phyloP scores from a whole-genome alignment of 2,113 vertebrate genomes.

The Scytalopus superciliaris region DNA sequence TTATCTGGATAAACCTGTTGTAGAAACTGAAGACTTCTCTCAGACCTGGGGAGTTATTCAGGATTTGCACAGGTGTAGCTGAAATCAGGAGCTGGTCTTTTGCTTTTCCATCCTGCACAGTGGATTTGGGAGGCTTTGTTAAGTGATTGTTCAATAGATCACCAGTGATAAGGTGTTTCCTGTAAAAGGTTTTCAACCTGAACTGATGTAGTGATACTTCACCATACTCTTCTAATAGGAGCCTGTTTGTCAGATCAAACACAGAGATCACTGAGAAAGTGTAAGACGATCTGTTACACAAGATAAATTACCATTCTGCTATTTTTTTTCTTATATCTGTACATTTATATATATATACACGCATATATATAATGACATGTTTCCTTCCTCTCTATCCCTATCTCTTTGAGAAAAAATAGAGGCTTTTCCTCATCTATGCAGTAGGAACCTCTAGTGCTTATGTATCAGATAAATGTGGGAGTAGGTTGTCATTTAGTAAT shows the following conservation, averaged over 20 bases:
- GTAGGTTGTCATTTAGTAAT: constrained; percentile 14
- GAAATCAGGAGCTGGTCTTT: neutral
- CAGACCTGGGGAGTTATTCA: neutral
- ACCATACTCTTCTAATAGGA: neutral
- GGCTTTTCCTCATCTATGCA: neutral
- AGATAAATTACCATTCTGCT: neutral
- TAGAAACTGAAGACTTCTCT: neutral
- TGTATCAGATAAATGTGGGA: neutral
- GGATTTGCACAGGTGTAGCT: constrained; percentile 25
- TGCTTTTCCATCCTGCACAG: neutral
- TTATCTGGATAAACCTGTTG: constrained; percentile 38
- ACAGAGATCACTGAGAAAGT: neutral
- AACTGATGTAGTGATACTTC: neutral
- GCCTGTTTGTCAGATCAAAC: neutral
- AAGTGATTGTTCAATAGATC: constrained; percentile 16
- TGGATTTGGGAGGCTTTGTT: constrained; percentile 32
- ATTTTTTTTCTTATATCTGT: neutral
- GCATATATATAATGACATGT: neutral
- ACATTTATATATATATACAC: neutral
- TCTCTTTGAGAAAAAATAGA: neutral
- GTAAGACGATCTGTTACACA: neutral
- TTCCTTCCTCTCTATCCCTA: neutral
- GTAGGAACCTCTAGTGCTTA: neutral
- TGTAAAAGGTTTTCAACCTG: constrained; percentile 11
- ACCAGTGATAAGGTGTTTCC: neutral